These are phyloP conservation scores for Notocelia uddmanniana DNA, from an alignment of 2,888 invertebrate genomes.

Conservation along the genomic window DNA sequence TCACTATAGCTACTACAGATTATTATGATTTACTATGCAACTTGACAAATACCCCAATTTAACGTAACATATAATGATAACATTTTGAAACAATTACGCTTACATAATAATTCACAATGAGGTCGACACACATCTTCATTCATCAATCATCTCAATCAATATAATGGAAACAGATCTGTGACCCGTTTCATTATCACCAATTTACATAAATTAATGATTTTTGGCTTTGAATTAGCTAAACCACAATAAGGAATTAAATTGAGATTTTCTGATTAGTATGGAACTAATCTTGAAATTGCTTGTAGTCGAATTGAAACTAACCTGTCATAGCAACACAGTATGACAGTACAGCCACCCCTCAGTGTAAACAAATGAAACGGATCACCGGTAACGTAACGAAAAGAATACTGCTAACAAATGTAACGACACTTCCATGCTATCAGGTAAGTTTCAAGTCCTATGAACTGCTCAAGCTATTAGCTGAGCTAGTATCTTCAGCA, in stretches of 20 bases:
- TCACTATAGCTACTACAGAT: no score
- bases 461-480: constrained; percentile 64
- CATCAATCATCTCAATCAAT: constrained; percentile 13
- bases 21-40: neutral
- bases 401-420: neutral
- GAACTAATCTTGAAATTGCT: neutral
- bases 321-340: neutral
- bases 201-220: no score
- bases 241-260: neutral
- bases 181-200: no score
- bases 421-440: constrained; percentile 36
- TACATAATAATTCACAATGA: constrained; percentile 24
- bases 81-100: constrained; percentile 12
- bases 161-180: neutral
- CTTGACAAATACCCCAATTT: constrained; percentile 5
- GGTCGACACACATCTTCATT: constrained; percentile 27
- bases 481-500: constrained; percentile 67
- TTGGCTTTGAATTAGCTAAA: no score
- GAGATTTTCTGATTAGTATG: neutral
- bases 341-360: neutral
- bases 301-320: neutral
- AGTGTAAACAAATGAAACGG: neutral
- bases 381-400: constrained; percentile 1
- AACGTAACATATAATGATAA: constrained; percentile 27
- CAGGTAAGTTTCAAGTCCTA: neutral